phyloP scores from a whole-genome alignment of 2,888 invertebrate genomes.

The Branchellion lobata region DNA sequence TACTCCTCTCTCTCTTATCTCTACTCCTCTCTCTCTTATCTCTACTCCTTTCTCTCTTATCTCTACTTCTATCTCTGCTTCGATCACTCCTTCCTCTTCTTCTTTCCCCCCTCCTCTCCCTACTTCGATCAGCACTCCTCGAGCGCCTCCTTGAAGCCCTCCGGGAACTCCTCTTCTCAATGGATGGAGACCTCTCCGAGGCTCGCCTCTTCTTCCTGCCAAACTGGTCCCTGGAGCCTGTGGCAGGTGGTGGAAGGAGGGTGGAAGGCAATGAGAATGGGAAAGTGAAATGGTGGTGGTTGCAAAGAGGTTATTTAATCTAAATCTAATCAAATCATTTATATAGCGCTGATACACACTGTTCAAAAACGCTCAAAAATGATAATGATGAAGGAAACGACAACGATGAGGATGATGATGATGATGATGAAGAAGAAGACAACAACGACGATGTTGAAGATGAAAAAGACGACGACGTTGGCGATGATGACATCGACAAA shows the following conservation, averaged over 20 bases:
- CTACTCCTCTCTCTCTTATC: background rate
- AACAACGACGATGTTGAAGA: too few relatives aligned
- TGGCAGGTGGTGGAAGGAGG: background rate
- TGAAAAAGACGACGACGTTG: too few relatives aligned
- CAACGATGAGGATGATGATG: too few relatives aligned
- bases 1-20: background rate
- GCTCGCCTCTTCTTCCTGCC: background rate
- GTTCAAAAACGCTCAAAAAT: too few relatives aligned
- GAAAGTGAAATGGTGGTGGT: too few relatives aligned
- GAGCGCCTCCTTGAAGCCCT: too few relatives aligned
- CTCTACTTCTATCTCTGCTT: background rate
- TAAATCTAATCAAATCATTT: too few relatives aligned
- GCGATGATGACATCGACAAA: too few relatives aligned
- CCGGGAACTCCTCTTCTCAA: background rate
- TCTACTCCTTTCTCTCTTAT: background rate
- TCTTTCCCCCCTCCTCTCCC: background rate
- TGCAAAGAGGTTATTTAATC: too few relatives aligned
- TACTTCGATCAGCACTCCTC: background rate
- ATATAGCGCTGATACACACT: too few relatives aligned
- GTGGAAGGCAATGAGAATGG: background rate
- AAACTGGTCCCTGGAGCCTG: slow-evolving; percentile 5
- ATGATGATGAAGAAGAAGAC: too few relatives aligned
- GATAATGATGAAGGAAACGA: too few relatives aligned
- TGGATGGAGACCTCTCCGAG: background rate
- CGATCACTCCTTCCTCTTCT: background rate